Conservation (phyloP, 2,797 vertebrate genomes). For the Gymnothorax reevesii region DNA sequence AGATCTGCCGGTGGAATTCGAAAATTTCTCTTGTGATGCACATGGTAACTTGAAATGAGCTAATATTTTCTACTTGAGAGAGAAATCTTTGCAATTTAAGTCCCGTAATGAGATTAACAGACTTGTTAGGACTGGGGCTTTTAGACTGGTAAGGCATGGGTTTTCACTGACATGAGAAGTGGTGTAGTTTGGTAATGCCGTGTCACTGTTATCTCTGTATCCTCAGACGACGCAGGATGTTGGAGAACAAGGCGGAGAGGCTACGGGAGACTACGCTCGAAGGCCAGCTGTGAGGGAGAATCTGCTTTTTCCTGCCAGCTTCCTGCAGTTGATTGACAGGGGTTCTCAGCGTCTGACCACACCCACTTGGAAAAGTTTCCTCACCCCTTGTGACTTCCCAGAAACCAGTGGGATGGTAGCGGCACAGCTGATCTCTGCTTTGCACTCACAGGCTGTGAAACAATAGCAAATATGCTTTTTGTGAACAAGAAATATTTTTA, state of each 20-base stretch:
- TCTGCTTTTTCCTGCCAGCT: neutral
- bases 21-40: no score
- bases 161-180: neutral
- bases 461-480: constrained; percentile 18
- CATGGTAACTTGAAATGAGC: no score
- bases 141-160: no score
- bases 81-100: no score
- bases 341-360: constrained; percentile 14
- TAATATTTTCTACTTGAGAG: no score
- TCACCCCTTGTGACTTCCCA: constrained; percentile 50
- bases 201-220: constrained; percentile 27
- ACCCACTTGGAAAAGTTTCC: constrained; percentile 35
- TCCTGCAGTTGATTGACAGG: constrained; percentile 17
- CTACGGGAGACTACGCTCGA: constrained; percentile 60
- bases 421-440: constrained; percentile 49
- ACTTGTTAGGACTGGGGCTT: no score
- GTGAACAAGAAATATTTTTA: neutral
- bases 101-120: no score
- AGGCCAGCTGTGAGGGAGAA: constrained; percentile 50
- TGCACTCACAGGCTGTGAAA: constrained; percentile 35
- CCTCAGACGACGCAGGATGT: constrained; percentile 56
- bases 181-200: neutral
- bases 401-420: constrained; percentile 47
- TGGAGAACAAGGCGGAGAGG: constrained; percentile 54
- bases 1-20: no score